These are phyloP conservation scores for Cairina moschata DNA, from an alignment of 2,113 vertebrate genomes.

Conservation along the genomic window DNA sequence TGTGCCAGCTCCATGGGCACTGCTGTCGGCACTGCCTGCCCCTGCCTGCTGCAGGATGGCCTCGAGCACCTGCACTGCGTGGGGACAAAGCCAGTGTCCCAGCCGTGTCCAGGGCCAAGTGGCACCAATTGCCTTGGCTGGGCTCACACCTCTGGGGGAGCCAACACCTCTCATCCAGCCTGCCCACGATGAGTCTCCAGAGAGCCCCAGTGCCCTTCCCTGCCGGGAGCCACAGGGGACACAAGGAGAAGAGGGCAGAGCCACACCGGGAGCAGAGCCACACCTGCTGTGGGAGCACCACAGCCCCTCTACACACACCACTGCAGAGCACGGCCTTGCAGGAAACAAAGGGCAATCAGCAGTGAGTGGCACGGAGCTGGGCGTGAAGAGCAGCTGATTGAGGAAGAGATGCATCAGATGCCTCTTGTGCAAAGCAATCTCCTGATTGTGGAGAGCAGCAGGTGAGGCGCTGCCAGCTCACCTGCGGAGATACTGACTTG, in stretches of 20 bases:
- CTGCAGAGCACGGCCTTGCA: background rate
- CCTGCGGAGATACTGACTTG: constrained; percentile 7
- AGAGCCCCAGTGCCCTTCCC: background rate
- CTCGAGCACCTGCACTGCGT: background rate
- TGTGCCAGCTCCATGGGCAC: too few relatives aligned
- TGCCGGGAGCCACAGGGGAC: rapidly evolving
- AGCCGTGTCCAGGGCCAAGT: too few relatives aligned
- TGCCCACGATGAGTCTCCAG: background rate
- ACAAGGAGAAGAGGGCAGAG: background rate
- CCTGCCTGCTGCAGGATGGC: background rate
- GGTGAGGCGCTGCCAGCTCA: constrained; percentile 52
- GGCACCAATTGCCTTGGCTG: background rate
- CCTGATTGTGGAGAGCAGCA: constrained; percentile 72
- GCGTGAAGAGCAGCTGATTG: constrained; percentile 70
- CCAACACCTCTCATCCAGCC: background rate
- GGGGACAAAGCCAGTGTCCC: background rate
- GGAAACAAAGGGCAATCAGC: constrained; percentile 76
- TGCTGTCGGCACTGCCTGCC: too few relatives aligned
- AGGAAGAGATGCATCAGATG: constrained; percentile 69
- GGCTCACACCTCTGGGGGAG: background rate
- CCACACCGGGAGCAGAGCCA: background rate
- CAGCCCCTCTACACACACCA: rapidly evolving
- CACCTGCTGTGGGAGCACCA: rapidly evolving
- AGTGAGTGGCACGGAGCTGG: constrained; percentile 40
- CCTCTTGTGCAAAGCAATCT: background rate